phyloP scores from a whole-genome alignment of 2,888 invertebrate genomes.

The Caenorhabditis wallacei region DNA sequence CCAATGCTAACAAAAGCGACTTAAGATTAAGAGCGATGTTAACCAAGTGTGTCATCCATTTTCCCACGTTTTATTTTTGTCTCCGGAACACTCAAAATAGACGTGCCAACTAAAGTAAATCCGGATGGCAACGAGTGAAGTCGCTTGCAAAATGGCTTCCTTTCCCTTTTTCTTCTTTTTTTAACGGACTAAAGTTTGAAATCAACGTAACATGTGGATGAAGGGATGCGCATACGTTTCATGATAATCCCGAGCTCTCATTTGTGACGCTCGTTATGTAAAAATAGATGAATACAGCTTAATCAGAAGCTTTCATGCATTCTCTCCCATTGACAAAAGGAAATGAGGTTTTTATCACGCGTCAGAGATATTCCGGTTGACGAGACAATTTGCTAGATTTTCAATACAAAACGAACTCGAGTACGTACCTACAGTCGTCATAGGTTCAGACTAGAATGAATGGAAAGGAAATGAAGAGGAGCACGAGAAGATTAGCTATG shows the following conservation, averaged over 20 bases:
- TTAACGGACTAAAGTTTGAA: slow-evolving; percentile 43
- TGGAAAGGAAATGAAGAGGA: background rate
- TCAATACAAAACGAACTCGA: slow-evolving; percentile 8
- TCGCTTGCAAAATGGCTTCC: slow-evolving; percentile 42
- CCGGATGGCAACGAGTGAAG: slow-evolving; percentile 33
- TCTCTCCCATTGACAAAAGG: slow-evolving; percentile 39
- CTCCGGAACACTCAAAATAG: slow-evolving; percentile 58
- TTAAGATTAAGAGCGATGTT: slow-evolving; percentile 37
- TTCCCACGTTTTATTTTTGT: slow-evolving; percentile 57
- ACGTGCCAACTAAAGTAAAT: slow-evolving; percentile 42
- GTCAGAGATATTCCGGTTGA: slow-evolving; percentile 1
- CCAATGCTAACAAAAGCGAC: slow-evolving; percentile 11
- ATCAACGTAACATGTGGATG: slow-evolving; percentile 16
- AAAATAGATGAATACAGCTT: slow-evolving; percentile 41
- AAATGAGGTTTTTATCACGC: slow-evolving; percentile 15
- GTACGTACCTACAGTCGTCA: slow-evolving; percentile 18
- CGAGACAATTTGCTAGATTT: background rate
- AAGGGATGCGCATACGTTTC: background rate
- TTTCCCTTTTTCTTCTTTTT: slow-evolving; percentile 6
- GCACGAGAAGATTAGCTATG: background rate
- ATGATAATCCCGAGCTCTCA: slow-evolving; percentile 13
- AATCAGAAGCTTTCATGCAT: slow-evolving; percentile 18
- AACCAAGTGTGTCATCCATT: slow-evolving; percentile 48
- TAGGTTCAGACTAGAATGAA: background rate
- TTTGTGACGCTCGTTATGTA: slow-evolving; percentile 29